Conservation (phyloP, 2,888 invertebrate genomes). For the Drosophila helvetica region DNA sequence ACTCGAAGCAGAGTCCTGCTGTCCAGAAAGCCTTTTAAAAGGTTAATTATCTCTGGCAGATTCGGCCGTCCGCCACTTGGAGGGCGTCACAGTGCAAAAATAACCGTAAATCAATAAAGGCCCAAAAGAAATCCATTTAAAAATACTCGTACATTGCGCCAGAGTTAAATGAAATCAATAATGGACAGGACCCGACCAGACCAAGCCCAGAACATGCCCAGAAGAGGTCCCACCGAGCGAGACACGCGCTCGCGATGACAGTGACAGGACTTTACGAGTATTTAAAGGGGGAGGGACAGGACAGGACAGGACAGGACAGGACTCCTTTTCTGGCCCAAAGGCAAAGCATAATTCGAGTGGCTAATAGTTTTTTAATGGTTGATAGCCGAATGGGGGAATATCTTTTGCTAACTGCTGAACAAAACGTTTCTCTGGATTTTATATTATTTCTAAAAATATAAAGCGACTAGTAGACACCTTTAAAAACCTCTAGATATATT, state of each 20-base stretch:
- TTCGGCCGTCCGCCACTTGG: constrained; percentile 68
- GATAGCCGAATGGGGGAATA: too few species aligned
- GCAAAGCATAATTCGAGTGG: not conserved
- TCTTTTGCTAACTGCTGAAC: too few species aligned
- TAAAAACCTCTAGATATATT: not conserved
- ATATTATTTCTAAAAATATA: too few species aligned
- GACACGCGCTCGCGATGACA: constrained; percentile 1
- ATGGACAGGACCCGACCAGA: constrained; percentile 1
- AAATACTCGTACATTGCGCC: constrained; percentile 11
- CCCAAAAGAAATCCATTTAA: constrained; percentile 40
- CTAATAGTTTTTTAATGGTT: not conserved
- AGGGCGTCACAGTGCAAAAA: constrained; percentile 38
- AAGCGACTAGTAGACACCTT: too few species aligned
- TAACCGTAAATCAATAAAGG: constrained; percentile 47
- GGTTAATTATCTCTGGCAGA: constrained; percentile 77
- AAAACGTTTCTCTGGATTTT: too few species aligned
- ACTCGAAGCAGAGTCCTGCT: too few species aligned
- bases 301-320: too few species aligned
- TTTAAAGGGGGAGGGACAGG: not conserved
- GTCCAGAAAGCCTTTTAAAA: constrained; percentile 57
- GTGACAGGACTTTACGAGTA: not conserved
- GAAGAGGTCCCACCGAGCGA: not conserved
- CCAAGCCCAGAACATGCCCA: too few species aligned
- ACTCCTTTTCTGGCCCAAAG: not conserved
- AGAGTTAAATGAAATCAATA: constrained; percentile 35